Evolutionary conservation across 2,888 invertebrate species (phyloP), one percentile per base, ranked within the genome.

Genomic region (Tenthredo livida): DNA sequence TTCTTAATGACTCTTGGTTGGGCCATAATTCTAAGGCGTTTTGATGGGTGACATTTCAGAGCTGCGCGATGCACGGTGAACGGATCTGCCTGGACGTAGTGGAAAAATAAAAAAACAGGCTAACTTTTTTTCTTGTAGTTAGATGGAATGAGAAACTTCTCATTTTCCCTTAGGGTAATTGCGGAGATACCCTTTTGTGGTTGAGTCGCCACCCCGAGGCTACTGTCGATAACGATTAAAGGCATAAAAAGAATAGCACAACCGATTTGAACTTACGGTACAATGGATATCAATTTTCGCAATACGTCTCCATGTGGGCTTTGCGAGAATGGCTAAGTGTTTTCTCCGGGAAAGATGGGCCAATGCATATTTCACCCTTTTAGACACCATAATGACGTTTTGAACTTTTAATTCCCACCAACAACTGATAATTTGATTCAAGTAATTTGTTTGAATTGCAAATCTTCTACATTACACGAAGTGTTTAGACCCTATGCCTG

Each of bases 351-450:
- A 89, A 77, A 92, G 88, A 88, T 92, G 92, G 86, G 88, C 88
- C 88, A 89, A 88, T 43, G 91, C 91, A 86, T 91, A 91, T 88
- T 89, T 92, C 85, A 92, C 87, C 87, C 90, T 90, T 84, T 87
- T 89, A 54, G 88, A 89, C 78, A 88, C 84, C 90, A 90, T 91
- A 85, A 3, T 70, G 83, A 67, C 29, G 83, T 70, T 47, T 80
- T 17, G 7, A 40, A 58, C 25, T 80, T 65, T 43, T 1, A 80
- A 61, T 40, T 80, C 15, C 17, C 67, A 17, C 17, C 15, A 12
- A 43, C 61, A 37, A 80, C 80, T 37, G 61, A 80, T 80, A 61
- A 80, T 80, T 80, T 80, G 17, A 58, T 21, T 40, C 17, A n/a
- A 40, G 4, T 37, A 37, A 80, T 80, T 61, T n/a, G 12, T 80